Percentiles rank a stretch among this genome's conserved stretches.
Conservation (phyloP, 2,113 vertebrate genomes). For the Gallinago media region DNA sequence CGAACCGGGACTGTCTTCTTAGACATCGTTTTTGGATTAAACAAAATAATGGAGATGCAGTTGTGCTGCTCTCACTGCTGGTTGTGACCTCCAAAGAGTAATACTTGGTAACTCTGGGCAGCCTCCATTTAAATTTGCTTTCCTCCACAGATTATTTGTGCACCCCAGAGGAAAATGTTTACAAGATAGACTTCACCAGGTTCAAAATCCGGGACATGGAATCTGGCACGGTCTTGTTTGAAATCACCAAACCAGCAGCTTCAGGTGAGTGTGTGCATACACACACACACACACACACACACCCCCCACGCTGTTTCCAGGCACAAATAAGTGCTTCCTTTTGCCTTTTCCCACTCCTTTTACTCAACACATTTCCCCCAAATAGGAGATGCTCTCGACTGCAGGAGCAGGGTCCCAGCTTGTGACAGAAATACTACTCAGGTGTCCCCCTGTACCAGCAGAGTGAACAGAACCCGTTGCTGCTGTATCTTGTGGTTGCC, state of each 20-base stretch:
- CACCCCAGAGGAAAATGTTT: slow-evolving; percentile 93
- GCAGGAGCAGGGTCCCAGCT: neutral
- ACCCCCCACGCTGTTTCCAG: neutral
- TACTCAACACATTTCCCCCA: rapidly evolving
- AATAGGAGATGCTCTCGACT: neutral
- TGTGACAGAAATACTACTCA: neutral
- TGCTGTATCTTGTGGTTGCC: neutral
- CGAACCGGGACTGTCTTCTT: neutral
- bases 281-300: neutral
- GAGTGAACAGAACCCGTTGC: neutral
- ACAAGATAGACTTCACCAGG: slow-evolving; percentile 97
- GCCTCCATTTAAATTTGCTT: neutral
- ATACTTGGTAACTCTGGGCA: neutral
- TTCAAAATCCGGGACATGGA: slow-evolving; percentile 99
- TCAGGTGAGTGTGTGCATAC: slow-evolving; percentile 80
- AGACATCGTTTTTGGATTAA: neutral
- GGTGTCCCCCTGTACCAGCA: neutral
- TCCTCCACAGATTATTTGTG: slow-evolving; percentile 91
- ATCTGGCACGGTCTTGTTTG: slow-evolving; percentile 94
- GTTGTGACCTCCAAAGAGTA: neutral
- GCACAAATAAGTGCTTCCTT: neutral
- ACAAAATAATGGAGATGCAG: neutral
- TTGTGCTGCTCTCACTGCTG: neutral
- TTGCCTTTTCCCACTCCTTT: neutral
- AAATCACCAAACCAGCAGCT: slow-evolving; percentile 94